Evolutionary conservation across 2,113 vertebrate genomes (phyloP).

Genomic region (Crypturellus undulatus): DNA sequence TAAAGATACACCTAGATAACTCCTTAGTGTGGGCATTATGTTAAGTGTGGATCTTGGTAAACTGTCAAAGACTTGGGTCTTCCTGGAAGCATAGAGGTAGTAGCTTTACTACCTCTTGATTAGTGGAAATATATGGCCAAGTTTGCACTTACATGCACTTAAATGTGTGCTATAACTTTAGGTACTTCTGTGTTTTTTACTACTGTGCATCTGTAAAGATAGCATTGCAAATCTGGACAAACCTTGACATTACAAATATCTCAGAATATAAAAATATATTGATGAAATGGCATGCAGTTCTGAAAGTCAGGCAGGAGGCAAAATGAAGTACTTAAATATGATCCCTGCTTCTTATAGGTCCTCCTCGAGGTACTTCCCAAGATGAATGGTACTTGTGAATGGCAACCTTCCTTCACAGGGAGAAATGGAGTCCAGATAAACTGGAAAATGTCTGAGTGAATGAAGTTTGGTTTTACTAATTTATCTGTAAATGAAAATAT

Average conservation of each 20-base stretch:
- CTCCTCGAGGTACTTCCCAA: not conserved
- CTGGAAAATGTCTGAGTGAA: not conserved
- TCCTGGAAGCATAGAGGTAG: not conserved
- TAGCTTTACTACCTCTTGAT: not conserved
- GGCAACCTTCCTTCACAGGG: not conserved
- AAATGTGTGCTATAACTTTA: not conserved
- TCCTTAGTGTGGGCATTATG: not conserved
- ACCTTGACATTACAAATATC: not conserved
- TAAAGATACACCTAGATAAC: not conserved
- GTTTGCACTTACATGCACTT: not conserved
- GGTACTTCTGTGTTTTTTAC: not conserved
- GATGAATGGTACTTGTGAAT: not conserved
- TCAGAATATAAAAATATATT: not conserved
- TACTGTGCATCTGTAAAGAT: not conserved
- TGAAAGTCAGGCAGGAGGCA: not conserved
- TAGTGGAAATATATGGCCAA: not conserved
- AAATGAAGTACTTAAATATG: not conserved
- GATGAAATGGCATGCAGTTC: not conserved
- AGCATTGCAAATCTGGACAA: not conserved
- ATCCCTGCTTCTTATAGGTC: not conserved
- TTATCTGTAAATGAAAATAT: not conserved
- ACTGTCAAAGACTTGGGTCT: not conserved
- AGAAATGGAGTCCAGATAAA: not conserved
- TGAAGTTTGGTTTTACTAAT: not conserved
- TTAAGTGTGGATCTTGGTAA: not conserved